phyloP scores from a whole-genome alignment of 2,797 vertebrate species.

The Scyliorhinus canicula region DNA sequence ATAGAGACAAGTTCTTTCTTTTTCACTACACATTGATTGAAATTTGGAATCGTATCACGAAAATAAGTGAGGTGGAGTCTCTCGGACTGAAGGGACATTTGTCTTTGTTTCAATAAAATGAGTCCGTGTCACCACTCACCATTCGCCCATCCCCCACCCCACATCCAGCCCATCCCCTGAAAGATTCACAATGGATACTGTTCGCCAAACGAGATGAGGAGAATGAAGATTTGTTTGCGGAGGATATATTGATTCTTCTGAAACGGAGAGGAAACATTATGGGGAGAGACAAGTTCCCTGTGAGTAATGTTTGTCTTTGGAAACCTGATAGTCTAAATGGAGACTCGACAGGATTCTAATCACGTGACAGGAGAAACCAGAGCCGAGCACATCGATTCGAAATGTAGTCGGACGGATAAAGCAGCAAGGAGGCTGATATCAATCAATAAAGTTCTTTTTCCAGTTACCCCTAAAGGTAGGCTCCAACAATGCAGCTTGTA shows the following conservation, averaged over 20 bases:
- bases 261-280: slow-evolving; percentile 25
- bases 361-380: not conserved
- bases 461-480: not conserved
- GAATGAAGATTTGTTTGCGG: slow-evolving; percentile 31
- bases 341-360: slow-evolving; percentile 6
- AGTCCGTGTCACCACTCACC: not conserved
- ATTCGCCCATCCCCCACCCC: not conserved
- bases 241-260: not conserved
- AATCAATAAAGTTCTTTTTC: slow-evolving; percentile 36
- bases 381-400: not conserved
- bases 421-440: not conserved
- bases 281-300: not conserved
- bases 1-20: not conserved
- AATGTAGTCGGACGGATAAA: slow-evolving; percentile 16
- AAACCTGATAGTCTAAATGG: slow-evolving; percentile 19
- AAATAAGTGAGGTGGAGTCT: not conserved
- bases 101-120: not conserved
- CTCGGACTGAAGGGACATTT: not conserved
- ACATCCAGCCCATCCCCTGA: not conserved
- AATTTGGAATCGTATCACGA: not conserved
- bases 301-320: slow-evolving; percentile 32
- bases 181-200: not conserved
- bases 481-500: not conserved
- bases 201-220: not conserved
- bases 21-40: not conserved